Evolutionary conservation across 2,113 vertebrate genomes (phyloP), one percentile per base, ranked within the genome.

Genomic region (Vombatus ursinus): DNA sequence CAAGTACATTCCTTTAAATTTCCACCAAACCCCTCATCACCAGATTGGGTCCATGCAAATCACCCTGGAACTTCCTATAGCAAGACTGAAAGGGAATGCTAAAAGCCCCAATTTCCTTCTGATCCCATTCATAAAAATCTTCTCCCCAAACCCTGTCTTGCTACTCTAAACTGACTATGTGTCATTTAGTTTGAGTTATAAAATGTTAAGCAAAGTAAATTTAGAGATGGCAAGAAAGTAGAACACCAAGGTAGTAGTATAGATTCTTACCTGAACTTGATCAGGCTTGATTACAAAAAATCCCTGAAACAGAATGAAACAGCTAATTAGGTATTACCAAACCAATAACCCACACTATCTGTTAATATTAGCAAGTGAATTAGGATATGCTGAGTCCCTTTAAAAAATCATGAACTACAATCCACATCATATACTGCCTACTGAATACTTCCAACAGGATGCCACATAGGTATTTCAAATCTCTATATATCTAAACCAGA

Each of bases 211-310:
- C 54, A 68, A 68, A n/a, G 16, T n/a, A n/a, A n/a, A 77, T 77
- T 23, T 68, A 22, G 24, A n/a, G 8, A n/a, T 22, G 94, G 47
- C 28, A 95, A 95, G 93, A 47, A 93, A 14, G 11, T 54, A 92
- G 28, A 50, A 51, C 7, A 31, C 8, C 11, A 44, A 51, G 12
- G 16, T n/a, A 92, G 90, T 37, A 92, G 54, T 92, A 44, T 94
- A 93, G 50, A 91, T 24, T 92, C 97, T 28, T 99, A 99, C 99
- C 99, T 99, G 99, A 99, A 99, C 99, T 98, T 99, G 99, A 97
- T 99, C 99, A 3, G 99, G 99, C 95, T 99, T 99, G 97, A 99
- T 95, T 19, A 98, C 96, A 97, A 99, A 99, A 96, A 98, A 94
- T 31, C 99, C 99, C 99, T 99, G 99, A 94, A 99, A 99, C 3